Conservation (phyloP, 2,888 invertebrate genomes). For the Parnassius apollo region DNA sequence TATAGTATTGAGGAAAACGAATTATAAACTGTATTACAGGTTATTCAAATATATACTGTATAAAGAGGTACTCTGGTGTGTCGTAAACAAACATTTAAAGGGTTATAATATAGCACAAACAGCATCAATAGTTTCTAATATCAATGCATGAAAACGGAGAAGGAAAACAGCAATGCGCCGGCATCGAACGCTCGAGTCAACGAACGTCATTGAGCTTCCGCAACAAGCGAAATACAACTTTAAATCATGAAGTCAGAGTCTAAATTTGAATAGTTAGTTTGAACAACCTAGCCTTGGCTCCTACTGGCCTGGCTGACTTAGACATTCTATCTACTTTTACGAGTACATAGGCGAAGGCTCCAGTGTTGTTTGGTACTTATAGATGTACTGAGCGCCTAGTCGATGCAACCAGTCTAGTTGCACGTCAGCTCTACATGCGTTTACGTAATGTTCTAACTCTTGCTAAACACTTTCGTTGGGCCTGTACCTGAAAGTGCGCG, state of each 20-base stretch:
- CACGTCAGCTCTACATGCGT: conserved; percentile 24
- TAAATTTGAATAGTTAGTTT: conserved; percentile 40
- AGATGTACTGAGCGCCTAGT: conserved; percentile 22
- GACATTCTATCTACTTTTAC: conserved; percentile 82
- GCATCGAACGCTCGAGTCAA: conserved; percentile 79
- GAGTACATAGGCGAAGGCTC: conserved; percentile 60
- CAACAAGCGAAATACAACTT: conserved; percentile 43
- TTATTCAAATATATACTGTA: conserved; percentile 18
- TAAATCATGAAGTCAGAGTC: conserved; percentile 43
- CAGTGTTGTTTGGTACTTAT: conserved; percentile 21
- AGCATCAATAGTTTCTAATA: conserved; percentile 73
- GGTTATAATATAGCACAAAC: conserved; percentile 48
- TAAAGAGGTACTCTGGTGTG: conserved; percentile 24
- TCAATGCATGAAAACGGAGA: conserved; percentile 79
- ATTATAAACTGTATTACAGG: conserved; percentile 4
- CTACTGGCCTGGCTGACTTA: conserved; percentile 81
- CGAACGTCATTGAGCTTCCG: conserved; percentile 75
- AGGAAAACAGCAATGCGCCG: conserved; percentile 79
- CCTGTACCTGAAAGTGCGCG: conserved; percentile 34
- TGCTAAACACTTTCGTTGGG: conserved; percentile 55
- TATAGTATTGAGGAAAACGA: conserved; percentile 16
- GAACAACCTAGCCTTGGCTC: conserved; percentile 77
- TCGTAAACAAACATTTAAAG: conserved; percentile 34
- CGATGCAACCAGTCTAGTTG: conserved; percentile 26
- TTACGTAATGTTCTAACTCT: conserved; percentile 60